Base-by-base conservation (phyloP, 2,113 vertebrate genomes). In the Sardina pilchardus region DNA sequence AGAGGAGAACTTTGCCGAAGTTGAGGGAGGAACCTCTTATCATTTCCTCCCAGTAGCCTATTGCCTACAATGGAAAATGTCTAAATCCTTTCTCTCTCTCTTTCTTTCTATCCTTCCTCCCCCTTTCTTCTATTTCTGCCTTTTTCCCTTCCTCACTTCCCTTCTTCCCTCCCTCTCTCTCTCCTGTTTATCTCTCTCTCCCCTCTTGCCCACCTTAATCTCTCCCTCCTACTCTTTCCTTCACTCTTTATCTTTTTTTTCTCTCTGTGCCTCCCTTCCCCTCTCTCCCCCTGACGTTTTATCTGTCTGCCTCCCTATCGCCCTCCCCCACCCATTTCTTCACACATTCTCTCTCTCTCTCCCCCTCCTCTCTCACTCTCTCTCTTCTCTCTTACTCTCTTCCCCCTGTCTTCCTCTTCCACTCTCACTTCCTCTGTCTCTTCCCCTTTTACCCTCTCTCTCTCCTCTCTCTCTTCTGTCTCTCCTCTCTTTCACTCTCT, bases 21-120 rank as follows among this genome's bases (percentile, higher is more conserved):
- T 78, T 78, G 26, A 78, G 71, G 71, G 71, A 78, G 71, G 71
- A 36, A 78, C 34, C 71, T 78, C 71, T 78, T 78, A 78, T 78
- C 71, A 16, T 78, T 78, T 34, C 71, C 71, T 78, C 71, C 71
- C 71, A 78, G 71, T 78, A 36, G 71, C 71, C 71, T 17, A 78
- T 83, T 24, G 16, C 43, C 21, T 19, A 12, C 59, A 19, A 53
- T 83, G 19, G 30, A 21, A 34, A 83, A 34, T 50, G 48, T 83
- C 48, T 83, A 83, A 83, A 83, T 53, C 30, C 26, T 56, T n/a
- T 82, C 19, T 53, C 45, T 36, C n/a, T 17, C 19, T 83, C 30
- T 36, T 83, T 50, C 12, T 53, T 42, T 39, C 4, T 78, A 30
- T 34, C 30, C 12, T 34, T 34, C 71, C 71, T 78, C 34, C 71